Base-by-base conservation (phyloP, 2,888 invertebrate genomes). In the Agonopterix subpropinquella region DNA sequence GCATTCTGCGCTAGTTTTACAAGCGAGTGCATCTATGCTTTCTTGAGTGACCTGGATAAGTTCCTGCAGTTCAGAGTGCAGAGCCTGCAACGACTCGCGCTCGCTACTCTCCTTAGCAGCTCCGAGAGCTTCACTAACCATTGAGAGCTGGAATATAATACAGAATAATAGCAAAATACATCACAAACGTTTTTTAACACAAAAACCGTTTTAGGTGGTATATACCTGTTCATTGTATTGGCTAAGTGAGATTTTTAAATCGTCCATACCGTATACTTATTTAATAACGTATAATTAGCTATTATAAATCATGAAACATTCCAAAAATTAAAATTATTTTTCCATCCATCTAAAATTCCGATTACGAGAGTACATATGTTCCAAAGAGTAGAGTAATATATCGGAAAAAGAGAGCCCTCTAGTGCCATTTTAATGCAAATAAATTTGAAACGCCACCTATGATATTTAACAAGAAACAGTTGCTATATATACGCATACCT, bases 11-110 rank as follows among this genome's bases (percentile, higher is more conserved):
- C 8, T 3, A 5, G n/a, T 11, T 42, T 45, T 43, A 8, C 45
- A 5, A 9, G 41, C 11, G 2, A 81, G 53, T 44, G 79, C 68
- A 51, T 83, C 77, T 48, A 91, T 66, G 58, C 89, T 91, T 67
- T 93, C 92, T 64, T 89, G 84, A 0, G 94, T 94, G 41, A 95
- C 77, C n/a, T 89, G 84, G 47, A 95, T 90, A 1, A 95, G 83
- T 70, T 94, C 92, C 56, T 90, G 77, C 42, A 95, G 83, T 65
- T 94, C 92, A 15, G 89, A 86, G 64, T 91, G 89, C 9, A 95
- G 77, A 43, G 90, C 86, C 45, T 89, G 54, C 15, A 94, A 77
- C 35, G 92, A 91, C 44, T 90, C 85, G 41, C 86, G 89, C 56
- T 91, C 90, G 1, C 81, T 76, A 13, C 80, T 85, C 52, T 86